Evolutionary conservation across 2,888 invertebrate species (phyloP).

Genomic region (Dolomedes plantarius): DNA sequence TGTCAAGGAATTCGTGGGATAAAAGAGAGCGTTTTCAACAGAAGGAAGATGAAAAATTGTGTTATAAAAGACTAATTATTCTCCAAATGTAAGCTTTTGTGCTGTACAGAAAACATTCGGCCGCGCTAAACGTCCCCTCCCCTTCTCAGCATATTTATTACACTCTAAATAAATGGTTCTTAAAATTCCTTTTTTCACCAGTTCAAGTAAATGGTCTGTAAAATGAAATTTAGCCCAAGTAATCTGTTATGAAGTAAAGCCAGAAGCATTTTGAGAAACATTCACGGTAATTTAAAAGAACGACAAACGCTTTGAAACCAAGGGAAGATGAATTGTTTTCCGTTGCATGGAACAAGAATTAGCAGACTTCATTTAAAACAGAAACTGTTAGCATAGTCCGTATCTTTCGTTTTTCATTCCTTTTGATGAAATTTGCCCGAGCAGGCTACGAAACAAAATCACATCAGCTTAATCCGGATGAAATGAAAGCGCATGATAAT

Average conservation of each 20-base stretch:
- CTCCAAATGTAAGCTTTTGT: slow-evolving; percentile 37
- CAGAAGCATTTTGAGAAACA: slow-evolving; percentile 29
- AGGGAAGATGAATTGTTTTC: slow-evolving; percentile 17
- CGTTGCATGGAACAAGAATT: neutral
- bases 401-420: neutral
- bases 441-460: neutral
- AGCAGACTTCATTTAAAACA: neutral
- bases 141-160: slow-evolving; percentile 58
- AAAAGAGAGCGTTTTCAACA: slow-evolving; percentile 26
- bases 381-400: too few relatives aligned
- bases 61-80: slow-evolving; percentile 67
- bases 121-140: slow-evolving; percentile 32
- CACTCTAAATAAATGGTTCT: slow-evolving; percentile 45
- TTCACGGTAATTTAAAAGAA: slow-evolving; percentile 47
- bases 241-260: slow-evolving; percentile 42
- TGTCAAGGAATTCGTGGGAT: slow-evolving; percentile 49
- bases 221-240: slow-evolving; percentile 51
- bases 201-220: slow-evolving; percentile 59
- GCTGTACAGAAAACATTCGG: slow-evolving; percentile 48
- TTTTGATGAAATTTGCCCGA: neutral
- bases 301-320: slow-evolving; percentile 23
- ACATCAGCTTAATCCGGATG: neutral
- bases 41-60: slow-evolving; percentile 36
- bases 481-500: neutral
- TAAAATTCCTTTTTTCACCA: slow-evolving; percentile 40